Evolutionary conservation across 2,113 vertebrate genomes (phyloP).

Genomic region (Acanthochromis polyacanthus): DNA sequence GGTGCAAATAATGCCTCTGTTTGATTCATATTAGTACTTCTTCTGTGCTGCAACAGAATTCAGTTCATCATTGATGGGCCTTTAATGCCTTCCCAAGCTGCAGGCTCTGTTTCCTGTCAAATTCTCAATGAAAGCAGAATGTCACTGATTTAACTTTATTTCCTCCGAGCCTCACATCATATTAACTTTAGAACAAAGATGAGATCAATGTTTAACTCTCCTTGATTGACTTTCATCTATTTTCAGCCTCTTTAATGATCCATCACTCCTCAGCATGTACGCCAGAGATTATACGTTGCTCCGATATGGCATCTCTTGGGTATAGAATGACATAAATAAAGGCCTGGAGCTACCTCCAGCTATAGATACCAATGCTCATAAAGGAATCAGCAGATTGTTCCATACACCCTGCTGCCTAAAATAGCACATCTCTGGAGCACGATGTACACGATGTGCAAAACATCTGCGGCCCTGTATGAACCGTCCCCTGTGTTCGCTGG

Average conservation of each 20-base stretch:
- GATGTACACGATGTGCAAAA: constrained; percentile 68
- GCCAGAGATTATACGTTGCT: constrained; percentile 22
- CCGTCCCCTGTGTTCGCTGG: constrained; percentile 52
- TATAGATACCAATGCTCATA: constrained; percentile 48
- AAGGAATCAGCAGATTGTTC: constrained; percentile 49
- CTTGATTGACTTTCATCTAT: constrained; percentile 56
- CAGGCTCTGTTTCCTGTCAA: not conserved
- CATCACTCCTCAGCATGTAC: not conserved
- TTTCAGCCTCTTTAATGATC: constrained; percentile 31
- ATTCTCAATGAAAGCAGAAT: not conserved
- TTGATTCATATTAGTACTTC: not conserved
- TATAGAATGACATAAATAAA: constrained; percentile 51
- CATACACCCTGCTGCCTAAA: constrained; percentile 64
- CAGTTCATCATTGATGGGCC: no score
- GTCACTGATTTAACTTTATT: not conserved
- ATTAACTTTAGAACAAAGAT: constrained; percentile 27
- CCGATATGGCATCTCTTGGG: constrained; percentile 45
- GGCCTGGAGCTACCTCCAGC: constrained; percentile 36
- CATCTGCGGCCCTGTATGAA: constrained; percentile 77
- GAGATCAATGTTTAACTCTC: constrained; percentile 41
- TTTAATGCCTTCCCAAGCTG: no score
- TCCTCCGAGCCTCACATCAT: constrained; percentile 4
- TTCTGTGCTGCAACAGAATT: not conserved
- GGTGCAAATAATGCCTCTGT: no score
- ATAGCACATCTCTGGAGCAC: constrained; percentile 66